Evolutionary conservation across 2,113 vertebrate genomes (phyloP).

Genomic region (Alethe castanea): DNA sequence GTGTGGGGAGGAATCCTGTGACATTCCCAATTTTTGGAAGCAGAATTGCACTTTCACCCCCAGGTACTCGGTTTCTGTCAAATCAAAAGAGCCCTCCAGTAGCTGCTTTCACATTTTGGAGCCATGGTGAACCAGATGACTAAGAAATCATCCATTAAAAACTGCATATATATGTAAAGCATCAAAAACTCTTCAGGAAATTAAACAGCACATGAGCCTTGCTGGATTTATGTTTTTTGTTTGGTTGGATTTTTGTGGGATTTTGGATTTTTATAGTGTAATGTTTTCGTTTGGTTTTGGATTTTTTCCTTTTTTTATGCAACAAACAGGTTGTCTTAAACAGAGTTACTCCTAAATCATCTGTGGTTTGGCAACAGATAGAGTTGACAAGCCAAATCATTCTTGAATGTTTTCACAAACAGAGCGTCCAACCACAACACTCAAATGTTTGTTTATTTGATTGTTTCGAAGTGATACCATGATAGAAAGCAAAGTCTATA

Average conservation of each 20-base stretch:
- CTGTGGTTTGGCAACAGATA: background rate
- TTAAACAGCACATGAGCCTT: background rate
- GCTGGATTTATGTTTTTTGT: background rate
- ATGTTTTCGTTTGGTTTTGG: background rate
- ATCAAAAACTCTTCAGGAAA: background rate
- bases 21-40: rapidly evolving
- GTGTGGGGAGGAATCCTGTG: background rate
- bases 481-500: background rate
- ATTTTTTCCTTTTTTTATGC: background rate
- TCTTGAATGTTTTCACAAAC: background rate
- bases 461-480: background rate
- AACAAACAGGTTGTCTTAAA: background rate
- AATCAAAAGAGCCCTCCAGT: background rate
- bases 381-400: background rate
- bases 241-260: background rate
- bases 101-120: background rate
- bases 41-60: background rate
- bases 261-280: background rate
- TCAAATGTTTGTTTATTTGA: background rate
- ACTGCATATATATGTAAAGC: background rate
- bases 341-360: background rate
- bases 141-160: background rate
- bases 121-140: background rate
- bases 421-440: background rate
- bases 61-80: rapidly evolving